These are phyloP conservation scores for Osmerus eperlanus DNA, from an alignment of 2,113 vertebrate genomes.

Conservation along the genomic window DNA sequence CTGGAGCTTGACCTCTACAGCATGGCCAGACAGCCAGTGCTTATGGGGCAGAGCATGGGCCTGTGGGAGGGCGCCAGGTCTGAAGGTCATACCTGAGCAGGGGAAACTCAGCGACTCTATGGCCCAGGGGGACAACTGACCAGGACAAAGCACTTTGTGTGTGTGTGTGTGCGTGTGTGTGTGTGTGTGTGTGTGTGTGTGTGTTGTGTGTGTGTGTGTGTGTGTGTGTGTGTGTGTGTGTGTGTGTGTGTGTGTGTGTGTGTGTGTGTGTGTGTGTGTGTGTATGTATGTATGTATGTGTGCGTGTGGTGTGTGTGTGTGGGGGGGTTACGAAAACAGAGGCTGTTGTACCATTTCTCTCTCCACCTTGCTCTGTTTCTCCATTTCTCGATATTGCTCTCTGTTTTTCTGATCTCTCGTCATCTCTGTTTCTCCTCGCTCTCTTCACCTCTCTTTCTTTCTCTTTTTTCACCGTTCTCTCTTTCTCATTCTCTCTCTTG, in stretches of 20 bases:
- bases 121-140: constrained; percentile 10
- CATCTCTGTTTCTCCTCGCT: background rate
- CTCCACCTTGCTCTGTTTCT: background rate
- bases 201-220: too few species aligned
- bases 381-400: background rate
- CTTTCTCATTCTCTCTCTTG: background rate
- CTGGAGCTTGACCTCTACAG: background rate
- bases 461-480: background rate
- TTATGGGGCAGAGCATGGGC: background rate
- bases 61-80: constrained; percentile 13
- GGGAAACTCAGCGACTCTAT: constrained; percentile 13
- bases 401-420: background rate
- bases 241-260: constrained; percentile 1
- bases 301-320: background rate
- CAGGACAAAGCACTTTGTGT: constrained; percentile 14
- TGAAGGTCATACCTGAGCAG: constrained; percentile 5
- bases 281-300: too few species aligned
- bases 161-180: background rate
- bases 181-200: background rate
- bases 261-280: background rate
- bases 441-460: background rate
- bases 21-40: background rate
- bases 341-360: background rate
- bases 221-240: background rate
- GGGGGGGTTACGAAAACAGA: too few species aligned